Percentiles rank a stretch among this genome's conserved stretches.
Conservation (phyloP, 2,888 invertebrate species). For the Tiliacea citrago region DNA sequence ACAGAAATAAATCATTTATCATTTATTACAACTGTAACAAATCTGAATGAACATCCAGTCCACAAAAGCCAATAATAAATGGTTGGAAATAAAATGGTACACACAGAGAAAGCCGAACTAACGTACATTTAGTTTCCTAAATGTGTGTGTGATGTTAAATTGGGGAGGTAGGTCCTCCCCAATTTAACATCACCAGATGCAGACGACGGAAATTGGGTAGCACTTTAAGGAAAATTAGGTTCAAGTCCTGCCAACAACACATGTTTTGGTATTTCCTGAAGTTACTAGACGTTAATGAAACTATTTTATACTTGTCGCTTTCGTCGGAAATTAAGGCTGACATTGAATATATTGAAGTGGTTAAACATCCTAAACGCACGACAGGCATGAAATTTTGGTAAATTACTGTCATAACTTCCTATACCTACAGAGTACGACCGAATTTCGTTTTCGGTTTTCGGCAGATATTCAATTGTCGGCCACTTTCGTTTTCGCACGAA, state of each 20-base stretch:
- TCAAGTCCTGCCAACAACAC: constrained; percentile 10
- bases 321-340: constrained; percentile 5
- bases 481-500: neutral
- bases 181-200: constrained; percentile 30
- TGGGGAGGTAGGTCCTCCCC: too few species aligned
- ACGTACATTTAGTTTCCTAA: constrained; percentile 34
- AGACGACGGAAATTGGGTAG: constrained; percentile 43
- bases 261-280: constrained; percentile 8
- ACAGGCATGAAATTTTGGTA: neutral
- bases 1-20: too few species aligned
- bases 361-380: neutral
- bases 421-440: neutral
- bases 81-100: too few species aligned
- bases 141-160: too few species aligned
- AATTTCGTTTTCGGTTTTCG: neutral
- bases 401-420: neutral
- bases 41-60: too few species aligned
- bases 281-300: constrained; percentile 16
- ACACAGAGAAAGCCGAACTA: neutral
- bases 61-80: too few species aligned
- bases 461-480: neutral
- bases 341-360: neutral
- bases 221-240: constrained; percentile 47
- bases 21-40: too few species aligned
- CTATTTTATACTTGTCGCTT: constrained; percentile 3